These are phyloP conservation scores for Zaprionus africanus DNA, from an alignment of 1,140 invertebrate genomes.

Conservation along the genomic window DNA sequence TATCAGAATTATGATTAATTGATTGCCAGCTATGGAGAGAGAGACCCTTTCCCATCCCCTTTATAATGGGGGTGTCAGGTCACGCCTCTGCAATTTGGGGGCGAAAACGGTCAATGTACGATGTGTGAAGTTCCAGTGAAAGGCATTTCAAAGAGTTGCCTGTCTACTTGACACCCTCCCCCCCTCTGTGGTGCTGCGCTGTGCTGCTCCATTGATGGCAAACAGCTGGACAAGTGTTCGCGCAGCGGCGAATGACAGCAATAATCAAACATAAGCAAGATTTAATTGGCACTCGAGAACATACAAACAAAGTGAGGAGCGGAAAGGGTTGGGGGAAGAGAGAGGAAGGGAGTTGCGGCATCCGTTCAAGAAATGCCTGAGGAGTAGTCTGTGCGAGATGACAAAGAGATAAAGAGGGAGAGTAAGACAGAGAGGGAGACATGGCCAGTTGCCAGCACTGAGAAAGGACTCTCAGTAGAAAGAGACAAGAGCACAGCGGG, in stretches of 20 bases:
- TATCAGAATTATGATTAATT: constrained; percentile 80
- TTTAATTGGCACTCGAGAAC: constrained; percentile 65
- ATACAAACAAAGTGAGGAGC: constrained; percentile 17
- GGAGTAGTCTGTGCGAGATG: too few species aligned
- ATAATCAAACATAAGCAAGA: constrained; percentile 70
- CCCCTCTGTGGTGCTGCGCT: neutral
- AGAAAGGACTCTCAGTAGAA: neutral
- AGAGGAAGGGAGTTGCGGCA: neutral
- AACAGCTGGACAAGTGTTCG: constrained; percentile 55
- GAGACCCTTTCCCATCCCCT: neutral
- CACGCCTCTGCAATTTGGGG: constrained; percentile 64
- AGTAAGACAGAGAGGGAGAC: neutral
- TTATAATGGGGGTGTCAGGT: constrained; percentile 20
- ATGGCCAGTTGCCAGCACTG: neutral
- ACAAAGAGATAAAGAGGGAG: too few species aligned
- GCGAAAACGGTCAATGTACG: constrained; percentile 45
- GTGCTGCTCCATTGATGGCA: constrained; percentile 51
- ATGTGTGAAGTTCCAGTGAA: constrained; percentile 35
- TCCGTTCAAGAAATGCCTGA: neutral
- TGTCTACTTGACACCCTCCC: neutral
- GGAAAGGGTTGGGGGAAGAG: neutral
- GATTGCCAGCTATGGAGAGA: constrained; percentile 55
- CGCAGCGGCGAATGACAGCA: constrained; percentile 56
- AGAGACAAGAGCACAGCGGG: neutral
- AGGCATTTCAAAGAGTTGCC: constrained; percentile 50